Percentiles rank a stretch among this genome's conserved stretches.
Conservation (phyloP, 2,113 vertebrate species). For the Micronycteris hirsuta region DNA sequence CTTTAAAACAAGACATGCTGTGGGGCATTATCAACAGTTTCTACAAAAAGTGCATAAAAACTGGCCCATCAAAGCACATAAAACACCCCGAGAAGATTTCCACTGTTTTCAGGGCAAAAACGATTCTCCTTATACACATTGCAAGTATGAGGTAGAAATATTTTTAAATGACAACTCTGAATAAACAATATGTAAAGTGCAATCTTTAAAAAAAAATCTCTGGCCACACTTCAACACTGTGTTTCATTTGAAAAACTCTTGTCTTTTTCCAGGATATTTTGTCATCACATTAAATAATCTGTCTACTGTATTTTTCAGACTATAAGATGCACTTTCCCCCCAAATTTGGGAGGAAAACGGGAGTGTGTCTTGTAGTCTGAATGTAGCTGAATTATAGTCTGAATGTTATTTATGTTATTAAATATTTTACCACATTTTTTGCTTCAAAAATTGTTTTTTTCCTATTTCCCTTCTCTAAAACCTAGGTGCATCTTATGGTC, state of each 20-base stretch:
- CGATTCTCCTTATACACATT: neutral
- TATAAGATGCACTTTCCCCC: too few species aligned
- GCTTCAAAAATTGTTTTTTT: too few species aligned
- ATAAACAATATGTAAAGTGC: neutral
- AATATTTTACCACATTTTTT: too few species aligned
- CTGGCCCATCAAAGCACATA: neutral
- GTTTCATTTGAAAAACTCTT: neutral
- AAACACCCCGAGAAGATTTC: neutral
- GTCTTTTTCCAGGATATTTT: neutral
- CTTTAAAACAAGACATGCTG: neutral
- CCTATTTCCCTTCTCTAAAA: too few species aligned
- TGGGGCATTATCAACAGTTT: neutral
- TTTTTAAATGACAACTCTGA: neutral
- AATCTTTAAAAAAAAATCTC: neutral
- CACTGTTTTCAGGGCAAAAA: neutral
- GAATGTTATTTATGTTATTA: too few species aligned
- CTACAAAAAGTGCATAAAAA: neutral
- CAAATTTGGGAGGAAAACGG: too few species aligned
- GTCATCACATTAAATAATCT: neutral
- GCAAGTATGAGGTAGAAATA: neutral
- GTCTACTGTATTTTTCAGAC: too few species aligned
- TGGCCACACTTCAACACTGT: neutral
- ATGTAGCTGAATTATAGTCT: too few species aligned
- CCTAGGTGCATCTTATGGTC: too few species aligned
- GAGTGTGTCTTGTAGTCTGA: too few species aligned